A percentile compares a stretch with the other conserved stretches of the same genome.
Evolutionary conservation across 2,113 vertebrate species (phyloP).

Genomic region (Carassius gibelio): DNA sequence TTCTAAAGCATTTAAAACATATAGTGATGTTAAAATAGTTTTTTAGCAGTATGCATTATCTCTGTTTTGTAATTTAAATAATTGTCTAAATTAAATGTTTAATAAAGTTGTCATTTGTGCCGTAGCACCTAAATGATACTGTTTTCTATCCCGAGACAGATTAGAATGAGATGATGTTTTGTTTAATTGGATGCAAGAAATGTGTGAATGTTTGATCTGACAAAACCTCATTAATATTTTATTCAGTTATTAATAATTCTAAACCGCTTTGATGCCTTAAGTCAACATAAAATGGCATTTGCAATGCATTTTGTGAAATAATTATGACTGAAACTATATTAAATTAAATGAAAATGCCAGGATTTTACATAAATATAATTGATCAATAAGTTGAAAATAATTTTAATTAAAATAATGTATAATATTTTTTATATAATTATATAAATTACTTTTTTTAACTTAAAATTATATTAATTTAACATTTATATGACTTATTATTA

Average conservation of each 20-base stretch:
- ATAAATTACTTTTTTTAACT: no score
- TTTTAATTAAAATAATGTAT: no score
- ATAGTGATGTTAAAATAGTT: not conserved
- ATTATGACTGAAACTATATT: not conserved
- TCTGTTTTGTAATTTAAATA: slow-evolving; percentile 14
- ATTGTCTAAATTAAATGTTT: slow-evolving; percentile 11
- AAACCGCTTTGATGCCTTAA: no score
- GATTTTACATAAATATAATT: no score
- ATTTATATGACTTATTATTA: no score
- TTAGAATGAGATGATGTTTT: not conserved
- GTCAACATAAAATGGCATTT: not conserved
- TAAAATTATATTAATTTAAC: no score
- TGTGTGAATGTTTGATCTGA: no score
- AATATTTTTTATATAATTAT: not conserved
- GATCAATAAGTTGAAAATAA: no score
- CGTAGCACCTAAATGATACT: not conserved
- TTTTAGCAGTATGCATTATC: not conserved
- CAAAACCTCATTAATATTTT: not conserved
- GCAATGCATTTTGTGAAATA: not conserved
- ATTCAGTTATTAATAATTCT: not conserved
- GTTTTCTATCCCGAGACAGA: not conserved
- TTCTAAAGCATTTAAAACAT: not conserved
- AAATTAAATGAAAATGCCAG: not conserved
- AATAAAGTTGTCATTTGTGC: slow-evolving; percentile 29
- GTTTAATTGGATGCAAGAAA: no score